Evolutionary conservation across 2,113 vertebrate species (phyloP).

Genomic region (Lasiurus cinereus): DNA sequence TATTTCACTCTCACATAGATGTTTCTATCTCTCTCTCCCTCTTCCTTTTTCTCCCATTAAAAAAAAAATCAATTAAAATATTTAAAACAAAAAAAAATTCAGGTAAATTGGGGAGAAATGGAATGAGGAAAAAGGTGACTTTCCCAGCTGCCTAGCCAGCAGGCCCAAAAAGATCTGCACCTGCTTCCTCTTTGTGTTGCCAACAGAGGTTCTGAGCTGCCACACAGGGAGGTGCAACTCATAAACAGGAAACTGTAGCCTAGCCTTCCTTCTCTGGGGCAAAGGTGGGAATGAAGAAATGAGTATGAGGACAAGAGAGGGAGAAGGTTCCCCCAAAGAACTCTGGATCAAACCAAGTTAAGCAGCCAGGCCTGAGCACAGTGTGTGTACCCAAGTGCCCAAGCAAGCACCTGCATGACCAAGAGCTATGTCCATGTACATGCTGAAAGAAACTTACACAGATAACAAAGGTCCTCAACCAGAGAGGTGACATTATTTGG

Average conservation of each 20-base stretch:
- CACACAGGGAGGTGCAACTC: neutral
- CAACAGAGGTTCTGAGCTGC: neutral
- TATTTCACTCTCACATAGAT: neutral
- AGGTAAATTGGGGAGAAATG: neutral
- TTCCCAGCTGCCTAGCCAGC: constrained; percentile 35
- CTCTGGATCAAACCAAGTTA: neutral
- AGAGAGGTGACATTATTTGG: neutral
- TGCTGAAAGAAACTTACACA: neutral
- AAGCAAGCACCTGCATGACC: neutral
- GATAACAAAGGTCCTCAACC: neutral
- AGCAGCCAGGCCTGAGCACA: neutral
- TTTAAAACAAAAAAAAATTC: neutral
- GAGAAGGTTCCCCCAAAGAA: neutral
- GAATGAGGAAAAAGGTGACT: neutral
- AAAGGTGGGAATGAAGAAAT: neutral
- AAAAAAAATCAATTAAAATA: neutral
- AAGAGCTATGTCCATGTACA: neutral
- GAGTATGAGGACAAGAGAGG: neutral
- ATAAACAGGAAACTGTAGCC: constrained; percentile 26
- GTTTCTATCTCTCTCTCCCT: neutral
- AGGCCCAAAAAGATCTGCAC: constrained; percentile 1
- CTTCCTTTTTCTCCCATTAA: neutral
- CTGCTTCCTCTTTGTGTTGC: constrained; percentile 20
- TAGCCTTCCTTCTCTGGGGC: neutral
- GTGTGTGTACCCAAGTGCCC: too few species aligned